These are phyloP conservation scores for Calyptommatus sinebrachiatus DNA, from an alignment of 2,113 vertebrate genomes.

Conservation along the genomic window DNA sequence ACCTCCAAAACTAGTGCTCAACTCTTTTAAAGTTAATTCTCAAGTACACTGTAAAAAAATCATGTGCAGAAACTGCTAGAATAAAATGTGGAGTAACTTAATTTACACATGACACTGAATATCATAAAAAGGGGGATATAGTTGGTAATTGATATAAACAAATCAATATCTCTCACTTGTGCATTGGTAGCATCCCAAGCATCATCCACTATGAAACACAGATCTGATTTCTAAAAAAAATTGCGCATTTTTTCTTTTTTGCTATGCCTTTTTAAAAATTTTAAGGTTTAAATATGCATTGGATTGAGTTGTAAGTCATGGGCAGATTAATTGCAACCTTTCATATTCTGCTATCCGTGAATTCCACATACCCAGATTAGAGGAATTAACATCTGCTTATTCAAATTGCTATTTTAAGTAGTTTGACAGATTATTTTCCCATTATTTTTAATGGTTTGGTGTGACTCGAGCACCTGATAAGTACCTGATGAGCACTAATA, in stretches of 20 bases:
- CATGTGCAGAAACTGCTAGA: background rate
- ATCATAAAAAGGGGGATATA: background rate
- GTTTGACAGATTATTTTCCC: background rate
- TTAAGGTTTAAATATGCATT: background rate
- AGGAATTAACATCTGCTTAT: background rate
- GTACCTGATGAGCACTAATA: constrained; percentile 49
- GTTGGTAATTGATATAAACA: background rate
- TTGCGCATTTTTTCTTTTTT: background rate
- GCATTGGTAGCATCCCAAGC: background rate
- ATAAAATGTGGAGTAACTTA: background rate
- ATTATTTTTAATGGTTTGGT: constrained; percentile 26
- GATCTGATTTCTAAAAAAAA: background rate
- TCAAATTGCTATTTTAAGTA: background rate
- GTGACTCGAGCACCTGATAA: constrained; percentile 62
- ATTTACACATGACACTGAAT: background rate
- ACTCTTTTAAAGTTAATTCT: background rate
- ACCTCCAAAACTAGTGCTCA: background rate
- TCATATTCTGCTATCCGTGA: background rate
- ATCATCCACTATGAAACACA: background rate
- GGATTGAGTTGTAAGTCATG: background rate
- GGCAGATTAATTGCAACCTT: background rate
- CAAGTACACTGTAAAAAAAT: background rate
- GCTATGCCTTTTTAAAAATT: background rate
- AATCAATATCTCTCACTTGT: background rate
- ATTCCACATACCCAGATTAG: background rate